Evolutionary conservation across 2,888 invertebrate genomes (phyloP), one percentile per base, ranked within the genome.

Genomic region (Anoplius nigerrimus): DNA sequence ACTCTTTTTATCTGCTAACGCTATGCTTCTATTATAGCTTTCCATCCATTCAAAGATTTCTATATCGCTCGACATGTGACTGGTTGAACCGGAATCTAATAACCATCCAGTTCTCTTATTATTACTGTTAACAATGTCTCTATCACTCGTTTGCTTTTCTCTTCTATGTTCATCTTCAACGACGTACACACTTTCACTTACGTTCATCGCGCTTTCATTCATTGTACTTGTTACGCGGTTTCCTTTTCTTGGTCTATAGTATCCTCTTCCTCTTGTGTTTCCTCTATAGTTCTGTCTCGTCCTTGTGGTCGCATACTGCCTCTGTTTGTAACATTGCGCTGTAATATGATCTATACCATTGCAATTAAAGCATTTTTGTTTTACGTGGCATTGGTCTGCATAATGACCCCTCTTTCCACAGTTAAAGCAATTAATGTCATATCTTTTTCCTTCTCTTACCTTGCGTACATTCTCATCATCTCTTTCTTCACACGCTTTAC

Each of bases 61-160:
- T n/a, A n/a, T n/a, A 0, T 64, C 43, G 5, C 46, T 0, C 0
- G 46, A 22, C 64, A 71, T 67, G 22, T 67, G 67, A 43, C 67
- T 68, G 0, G 67, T 64, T 1, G 48, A 62, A 0, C 71, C 67
- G 16, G 61, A 56, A 45, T 70, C 70, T 18, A 64, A 45, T 3
- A 70, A 2, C 63, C 53, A 63, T 1, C 24, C 6, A 11, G 4
- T 11, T 48, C 13, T 5, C 22, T 55, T n/a, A n/a, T 18, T 4
- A 22, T 51, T 16, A 18, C 2, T 18, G 27, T 27, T 45, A 16
- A 15, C 18, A 18, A 1, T 53, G 13, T n/a, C 4, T 8, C 22
- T 59, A n/a, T n/a, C 1, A 16, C 15, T 8, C 27, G 21, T 13
- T 43, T 53, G 53, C 20, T 61, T 43, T 2, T 43, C 16, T 3